These are phyloP conservation scores for Pseudochromis fuscus DNA, from an alignment of 2,797 vertebrate species.

Conservation along the genomic window DNA sequence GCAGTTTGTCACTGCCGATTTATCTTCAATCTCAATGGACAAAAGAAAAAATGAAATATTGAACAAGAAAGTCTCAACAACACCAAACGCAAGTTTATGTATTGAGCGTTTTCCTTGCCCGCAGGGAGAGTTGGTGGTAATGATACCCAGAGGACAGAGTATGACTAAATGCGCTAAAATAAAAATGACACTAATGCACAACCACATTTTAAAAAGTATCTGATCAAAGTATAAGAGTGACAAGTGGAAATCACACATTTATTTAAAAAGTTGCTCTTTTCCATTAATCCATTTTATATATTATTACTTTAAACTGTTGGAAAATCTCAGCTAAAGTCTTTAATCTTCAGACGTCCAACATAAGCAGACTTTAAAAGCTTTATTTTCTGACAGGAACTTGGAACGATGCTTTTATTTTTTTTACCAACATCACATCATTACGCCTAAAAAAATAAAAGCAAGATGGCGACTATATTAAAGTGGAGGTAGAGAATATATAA, in stretches of 20 bases:
- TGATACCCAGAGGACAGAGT: constrained; percentile 17
- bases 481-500: background rate
- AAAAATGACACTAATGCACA: background rate
- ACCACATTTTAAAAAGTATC: background rate
- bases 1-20: constrained; percentile 28
- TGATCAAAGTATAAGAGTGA: background rate
- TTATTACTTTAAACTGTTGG: background rate
- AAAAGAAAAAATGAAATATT: constrained; percentile 51
- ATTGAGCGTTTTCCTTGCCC: constrained; percentile 3
- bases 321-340: background rate
- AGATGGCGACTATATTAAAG: background rate
- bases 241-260: too few relatives aligned
- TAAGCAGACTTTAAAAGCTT: background rate
- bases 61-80: constrained; percentile 30
- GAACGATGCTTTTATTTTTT: background rate
- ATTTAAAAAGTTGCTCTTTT: too few relatives aligned
- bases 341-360: background rate
- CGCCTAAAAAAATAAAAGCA: background rate
- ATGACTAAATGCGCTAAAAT: constrained; percentile 10
- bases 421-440: background rate
- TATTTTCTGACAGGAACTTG: background rate
- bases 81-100: constrained; percentile 23
- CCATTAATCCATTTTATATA: background rate
- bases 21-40: constrained; percentile 39
- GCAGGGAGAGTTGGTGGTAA: constrained; percentile 28